Base-by-base conservation (phyloP, 2,113 vertebrate genomes). In the Callocephalon fimbriatum region DNA sequence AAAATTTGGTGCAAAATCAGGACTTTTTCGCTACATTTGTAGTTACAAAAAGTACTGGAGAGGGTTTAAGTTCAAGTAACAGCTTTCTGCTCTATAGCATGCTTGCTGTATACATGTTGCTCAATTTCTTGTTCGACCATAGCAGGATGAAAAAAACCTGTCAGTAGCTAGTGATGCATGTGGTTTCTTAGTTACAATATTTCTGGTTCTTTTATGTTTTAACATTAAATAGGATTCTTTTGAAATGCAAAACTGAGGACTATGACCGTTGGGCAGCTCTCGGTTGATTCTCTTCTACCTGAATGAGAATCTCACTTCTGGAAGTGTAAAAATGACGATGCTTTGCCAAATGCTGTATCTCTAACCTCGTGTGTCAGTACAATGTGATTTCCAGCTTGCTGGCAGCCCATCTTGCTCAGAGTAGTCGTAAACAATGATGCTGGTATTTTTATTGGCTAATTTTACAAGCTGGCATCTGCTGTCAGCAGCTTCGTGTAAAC, bases 401-500 rank as follows among this genome's bases (percentile, higher is more conserved):
- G 87, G 83, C 54, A 93, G 58, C 40, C 76, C 2, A 2, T 75
- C 79, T 97, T 80, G 83, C 94, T 97, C 85, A 62, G 90, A 93
- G 70, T 94, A 88, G 90, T 61, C 95, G 86, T 97, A 95, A 97
- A 79, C 86, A 96, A 89, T 92, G 81, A 86, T 92, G 89, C 86
- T 91, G 89, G 85, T 91, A 90, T 95, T 97, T 97, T 94, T 94
- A 95, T 87, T 98, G 97, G 95, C 86, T 97, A 82, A 90, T 97
- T 96, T 90, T 92, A 54, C 88, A 97, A 95, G 93, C 77, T 86
- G 53, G 95, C 97, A 98, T 98, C 97, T 98, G 98, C 88, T 94
- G 76, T 76, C 84, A 96, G 94, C 93, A 95, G 94, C 96, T 96
- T 97, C 97, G 12, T 96, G 96, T 97, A 98, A 98, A 98, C 95